Evolutionary conservation across 2,888 invertebrate species (phyloP), one percentile per base, ranked within the genome.

Genomic region (Apamea anceps): DNA sequence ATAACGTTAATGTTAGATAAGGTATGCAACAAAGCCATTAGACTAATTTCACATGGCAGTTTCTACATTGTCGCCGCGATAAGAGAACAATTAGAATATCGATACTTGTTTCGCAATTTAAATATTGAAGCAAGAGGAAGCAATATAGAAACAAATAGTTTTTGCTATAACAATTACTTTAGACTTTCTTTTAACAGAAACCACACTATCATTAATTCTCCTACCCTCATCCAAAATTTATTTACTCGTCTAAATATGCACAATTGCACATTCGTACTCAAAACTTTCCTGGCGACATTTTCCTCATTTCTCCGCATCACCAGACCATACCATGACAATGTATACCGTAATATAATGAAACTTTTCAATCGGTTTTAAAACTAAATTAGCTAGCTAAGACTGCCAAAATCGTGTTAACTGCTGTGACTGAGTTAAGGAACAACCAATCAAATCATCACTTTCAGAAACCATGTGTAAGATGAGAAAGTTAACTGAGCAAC

Each of bases 1-100:
- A n/a, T 42, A 60, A 60, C 37, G 54, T 71, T n/a, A 54, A 18
- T 21, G 6, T 75, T 28, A 67, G 67, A 80, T 81, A 80, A 60
- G 45, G n/a, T 3, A 12, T 21, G 25, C 28, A 81, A 21, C 48
- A 1, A 32, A 32, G 32, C 32, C 75, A 75, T 81, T 75, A 67
- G 21, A 2, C 25, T 45, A 45, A 54, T 18, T 81, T 45, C 60
- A 67, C n/a, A 15, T 21, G n/a, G 48, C 7, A 42, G 42, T 82
- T 65, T 37, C 6, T 51, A 51, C 77, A 60, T 45, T 77, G 32
- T 25, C 21, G 15, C n/a, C 21, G 3, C 70, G 81, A 81, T 81
- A 81, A 83, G 13, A 25, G n/a, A 66, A 45, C 70, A 71, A 71
- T 66, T 66, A 71, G 25, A 28, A 42, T 45, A 65, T 25, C 37